These are phyloP conservation scores for Kryptopterus vitreolus DNA, from an alignment of 2,797 vertebrate genomes.

Conservation along the genomic window DNA sequence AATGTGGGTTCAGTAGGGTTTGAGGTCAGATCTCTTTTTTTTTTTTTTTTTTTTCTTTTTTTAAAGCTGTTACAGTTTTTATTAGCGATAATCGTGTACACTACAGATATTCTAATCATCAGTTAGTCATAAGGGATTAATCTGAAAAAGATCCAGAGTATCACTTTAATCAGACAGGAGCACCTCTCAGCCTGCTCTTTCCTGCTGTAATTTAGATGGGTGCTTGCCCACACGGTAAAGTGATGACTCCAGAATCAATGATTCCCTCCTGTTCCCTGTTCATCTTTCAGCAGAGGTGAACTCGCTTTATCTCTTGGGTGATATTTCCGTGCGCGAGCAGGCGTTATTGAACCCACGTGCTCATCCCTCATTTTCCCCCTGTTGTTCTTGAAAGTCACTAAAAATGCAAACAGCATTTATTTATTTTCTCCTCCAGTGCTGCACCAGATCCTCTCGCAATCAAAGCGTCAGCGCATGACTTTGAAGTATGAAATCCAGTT, in stretches of 20 bases:
- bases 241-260: conserved; percentile 15
- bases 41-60: too few species aligned
- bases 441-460: conserved; percentile 67
- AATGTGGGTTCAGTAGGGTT: too few species aligned
- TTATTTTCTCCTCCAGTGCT: conserved; percentile 55
- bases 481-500: conserved; percentile 78
- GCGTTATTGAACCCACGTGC: conserved; percentile 62
- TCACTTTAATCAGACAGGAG: conserved; percentile 31
- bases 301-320: background rate
- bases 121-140: background rate
- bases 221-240: conserved; percentile 35
- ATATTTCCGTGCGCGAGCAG: conserved; percentile 20
- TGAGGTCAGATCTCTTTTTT: too few species aligned
- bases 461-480: conserved; percentile 75
- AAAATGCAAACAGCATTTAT: conserved; percentile 58
- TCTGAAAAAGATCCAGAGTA: background rate
- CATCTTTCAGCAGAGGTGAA: conserved; percentile 14
- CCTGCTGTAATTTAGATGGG: background rate
- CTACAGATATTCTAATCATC: background rate
- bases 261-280: conserved; percentile 11
- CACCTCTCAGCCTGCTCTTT: conserved; percentile 30
- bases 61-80: background rate
- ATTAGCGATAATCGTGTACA: background rate
- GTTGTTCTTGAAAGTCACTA: conserved; percentile 56
- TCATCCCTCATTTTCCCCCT: conserved; percentile 24